A percentile compares a stretch with the other conserved stretches of the same genome.
phyloP scores from a whole-genome alignment of 2,113 vertebrate genomes.

The Pandion haliaetus region DNA sequence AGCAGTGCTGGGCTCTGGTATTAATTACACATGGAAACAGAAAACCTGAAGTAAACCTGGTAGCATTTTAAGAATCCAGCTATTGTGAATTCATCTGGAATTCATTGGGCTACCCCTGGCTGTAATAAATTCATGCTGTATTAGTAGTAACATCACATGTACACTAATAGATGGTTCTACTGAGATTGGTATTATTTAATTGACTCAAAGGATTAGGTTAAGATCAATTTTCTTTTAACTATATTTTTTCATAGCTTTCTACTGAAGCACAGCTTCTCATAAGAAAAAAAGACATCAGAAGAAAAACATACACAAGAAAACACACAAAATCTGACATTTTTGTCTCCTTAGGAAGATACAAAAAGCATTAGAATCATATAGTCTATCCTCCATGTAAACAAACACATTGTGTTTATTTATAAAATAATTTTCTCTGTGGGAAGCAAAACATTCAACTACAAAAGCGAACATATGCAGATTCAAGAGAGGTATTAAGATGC shows the following conservation, averaged over 20 bases:
- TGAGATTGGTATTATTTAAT: conserved; percentile 56
- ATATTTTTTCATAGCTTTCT: not conserved
- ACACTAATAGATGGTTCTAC: conserved; percentile 51
- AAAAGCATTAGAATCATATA: not conserved
- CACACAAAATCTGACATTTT: not conserved
- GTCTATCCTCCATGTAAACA: not conserved
- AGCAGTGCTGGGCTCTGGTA: conserved; percentile 16
- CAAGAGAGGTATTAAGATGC: not conserved
- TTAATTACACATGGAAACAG: conserved; percentile 55
- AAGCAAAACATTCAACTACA: not conserved
- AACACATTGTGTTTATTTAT: not conserved
- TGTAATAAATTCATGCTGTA: conserved; percentile 56
- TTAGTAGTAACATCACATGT: conserved; percentile 48
- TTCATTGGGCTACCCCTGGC: conserved; percentile 44
- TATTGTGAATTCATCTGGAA: conserved; percentile 56
- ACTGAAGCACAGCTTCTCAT: not conserved
- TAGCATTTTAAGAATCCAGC: conserved; percentile 65
- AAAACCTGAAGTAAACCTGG: conserved; percentile 48
- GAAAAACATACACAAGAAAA: conserved; percentile 9
- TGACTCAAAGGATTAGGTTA: conserved; percentile 53
- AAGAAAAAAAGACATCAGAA: not conserved
- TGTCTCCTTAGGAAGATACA: not conserved
- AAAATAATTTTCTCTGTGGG: not conserved
- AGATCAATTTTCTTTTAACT: conserved; percentile 34
- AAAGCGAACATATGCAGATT: not conserved